Conservation (phyloP, 1,140 invertebrate genomes). For the Lepidostoma basale region DNA sequence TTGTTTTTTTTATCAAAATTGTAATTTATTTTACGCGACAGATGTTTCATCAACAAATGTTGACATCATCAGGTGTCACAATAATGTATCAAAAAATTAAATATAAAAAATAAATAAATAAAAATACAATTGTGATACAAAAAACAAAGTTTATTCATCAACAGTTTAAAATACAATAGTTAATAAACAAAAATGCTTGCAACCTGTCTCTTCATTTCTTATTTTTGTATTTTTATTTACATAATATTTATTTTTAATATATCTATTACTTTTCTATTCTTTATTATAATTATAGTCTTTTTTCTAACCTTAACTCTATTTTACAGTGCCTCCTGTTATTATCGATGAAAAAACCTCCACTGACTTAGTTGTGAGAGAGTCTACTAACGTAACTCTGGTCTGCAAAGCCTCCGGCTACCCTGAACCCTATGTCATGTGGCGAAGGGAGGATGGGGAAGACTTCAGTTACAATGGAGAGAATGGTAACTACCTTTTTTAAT, state of each 20-base stretch:
- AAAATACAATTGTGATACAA: too few species aligned
- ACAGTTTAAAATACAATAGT: too few species aligned
- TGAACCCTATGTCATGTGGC: slow-evolving; percentile 89
- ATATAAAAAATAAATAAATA: too few species aligned
- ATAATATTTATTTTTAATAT: slow-evolving; percentile 1
- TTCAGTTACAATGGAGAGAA: slow-evolving; percentile 84
- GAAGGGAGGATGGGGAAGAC: slow-evolving; percentile 84
- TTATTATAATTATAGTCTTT: slow-evolving; percentile 26
- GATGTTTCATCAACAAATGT: too few species aligned
- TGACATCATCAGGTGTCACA: too few species aligned
- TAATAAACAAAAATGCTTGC: too few species aligned
- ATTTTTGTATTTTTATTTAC: too few species aligned
- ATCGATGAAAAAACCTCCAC: slow-evolving; percentile 82
- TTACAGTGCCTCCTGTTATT: slow-evolving; percentile 80
- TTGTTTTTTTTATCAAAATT: too few species aligned
- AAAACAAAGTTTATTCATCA: too few species aligned
- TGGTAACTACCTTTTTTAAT: slow-evolving; percentile 58
- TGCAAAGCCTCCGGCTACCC: slow-evolving; percentile 90
- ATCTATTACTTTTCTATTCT: slow-evolving; percentile 4
- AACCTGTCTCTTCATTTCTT: too few species aligned
- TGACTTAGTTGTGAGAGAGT: slow-evolving; percentile 90
- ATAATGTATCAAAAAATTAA: too few species aligned
- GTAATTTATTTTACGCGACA: too few species aligned
- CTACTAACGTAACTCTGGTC: slow-evolving; percentile 82
- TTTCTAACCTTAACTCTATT: slow-evolving; percentile 41